A percentile compares a stretch with the other conserved stretches of the same genome.
Conservation (phyloP, 2,888 invertebrate species). For the Trichogramma evanescens region DNA sequence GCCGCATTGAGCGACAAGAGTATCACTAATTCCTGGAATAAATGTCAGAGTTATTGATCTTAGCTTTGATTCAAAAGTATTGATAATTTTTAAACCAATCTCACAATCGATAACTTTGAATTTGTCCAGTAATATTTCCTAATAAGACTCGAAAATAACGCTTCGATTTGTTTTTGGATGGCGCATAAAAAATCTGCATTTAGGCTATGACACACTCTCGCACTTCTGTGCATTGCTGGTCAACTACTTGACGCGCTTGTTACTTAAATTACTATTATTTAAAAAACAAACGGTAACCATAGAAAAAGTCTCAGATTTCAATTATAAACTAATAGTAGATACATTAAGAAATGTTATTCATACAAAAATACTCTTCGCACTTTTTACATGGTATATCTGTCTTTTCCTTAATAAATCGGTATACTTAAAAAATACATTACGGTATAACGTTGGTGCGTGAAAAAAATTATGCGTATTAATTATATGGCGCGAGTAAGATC, state of each 20-base stretch:
- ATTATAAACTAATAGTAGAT: conserved; percentile 1
- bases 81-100: too few species aligned
- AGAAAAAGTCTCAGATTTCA: conserved; percentile 13
- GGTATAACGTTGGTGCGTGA: conserved; percentile 14
- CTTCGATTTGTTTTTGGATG: too few species aligned
- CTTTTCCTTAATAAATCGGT: background rate
- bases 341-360: conserved; percentile 6
- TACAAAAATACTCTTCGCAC: conserved; percentile 19
- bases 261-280: too few species aligned
- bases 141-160: too few species aligned
- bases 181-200: too few species aligned
- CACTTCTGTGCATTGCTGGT: too few species aligned
- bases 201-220: too few species aligned
- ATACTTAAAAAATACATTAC: background rate
- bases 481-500: background rate
- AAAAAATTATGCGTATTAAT: conserved; percentile 21
- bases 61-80: too few species aligned
- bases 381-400: conserved; percentile 15
- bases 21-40: conserved; percentile 3
- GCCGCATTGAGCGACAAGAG: conserved; percentile 7
- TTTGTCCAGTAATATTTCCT: background rate
- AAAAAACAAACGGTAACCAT: conserved; percentile 19
- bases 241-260: too few species aligned
- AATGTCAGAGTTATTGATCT: too few species aligned
- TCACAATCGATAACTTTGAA: conserved; percentile 6